Conservation (phyloP, 1,140 invertebrate species). For the Drosophila insularis region DNA sequence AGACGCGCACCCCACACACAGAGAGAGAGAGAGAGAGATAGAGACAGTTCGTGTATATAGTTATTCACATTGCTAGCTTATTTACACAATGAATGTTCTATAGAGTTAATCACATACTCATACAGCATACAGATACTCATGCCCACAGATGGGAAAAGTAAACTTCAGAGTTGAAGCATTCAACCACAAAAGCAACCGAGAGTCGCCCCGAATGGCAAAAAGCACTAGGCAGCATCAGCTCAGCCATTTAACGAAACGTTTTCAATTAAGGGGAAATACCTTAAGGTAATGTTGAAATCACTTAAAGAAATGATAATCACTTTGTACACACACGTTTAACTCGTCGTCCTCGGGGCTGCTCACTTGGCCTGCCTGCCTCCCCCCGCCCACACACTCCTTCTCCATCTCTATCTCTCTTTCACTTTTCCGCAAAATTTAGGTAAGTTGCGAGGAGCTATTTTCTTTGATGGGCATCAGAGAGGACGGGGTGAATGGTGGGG, state of each 20-base stretch:
- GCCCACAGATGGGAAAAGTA: neutral
- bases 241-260: constrained; percentile 74
- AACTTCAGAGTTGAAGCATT: constrained; percentile 46
- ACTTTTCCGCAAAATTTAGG: neutral
- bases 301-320: constrained; percentile 80
- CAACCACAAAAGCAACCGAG: constrained; percentile 49
- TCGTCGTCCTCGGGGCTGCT: constrained; percentile 70
- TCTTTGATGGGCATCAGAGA: neutral
- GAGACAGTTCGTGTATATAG: neutral
- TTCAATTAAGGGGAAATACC: constrained; percentile 73
- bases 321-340: constrained; percentile 75
- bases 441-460: constrained; percentile 10
- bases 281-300: constrained; percentile 76
- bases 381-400: neutral
- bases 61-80: constrained; percentile 15
- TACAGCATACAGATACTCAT: neutral
- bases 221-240: constrained; percentile 19
- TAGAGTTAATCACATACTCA: constrained; percentile 60
- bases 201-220: neutral
- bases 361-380: constrained; percentile 15
- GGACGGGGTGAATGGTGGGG: neutral
- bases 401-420: too few relatives aligned
- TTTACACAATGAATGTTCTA: constrained; percentile 42
- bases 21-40: neutral
- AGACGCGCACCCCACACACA: too few relatives aligned